phyloP scores from a whole-genome alignment of 2,797 vertebrate genomes.

The Natrix natrix region DNA sequence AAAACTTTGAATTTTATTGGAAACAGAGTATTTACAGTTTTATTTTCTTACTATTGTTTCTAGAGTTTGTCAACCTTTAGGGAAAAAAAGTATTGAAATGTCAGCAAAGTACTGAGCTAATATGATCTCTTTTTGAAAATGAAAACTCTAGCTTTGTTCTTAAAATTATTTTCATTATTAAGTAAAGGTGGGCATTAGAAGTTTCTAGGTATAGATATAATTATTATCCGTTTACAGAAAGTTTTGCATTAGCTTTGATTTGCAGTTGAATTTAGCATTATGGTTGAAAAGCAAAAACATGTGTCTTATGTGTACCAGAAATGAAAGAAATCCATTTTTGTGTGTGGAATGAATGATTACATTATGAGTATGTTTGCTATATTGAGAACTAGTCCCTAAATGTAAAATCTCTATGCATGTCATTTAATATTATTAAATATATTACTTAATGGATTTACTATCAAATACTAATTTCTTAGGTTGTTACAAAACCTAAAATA shows the following conservation, averaged over 20 bases:
- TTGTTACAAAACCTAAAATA: neutral
- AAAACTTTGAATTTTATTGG: conserved; percentile 64
- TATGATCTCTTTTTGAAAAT: conserved; percentile 39
- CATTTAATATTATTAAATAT: neutral
- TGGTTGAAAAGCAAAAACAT: neutral
- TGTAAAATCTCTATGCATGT: neutral
- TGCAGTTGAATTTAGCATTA: neutral
- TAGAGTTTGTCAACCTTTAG: conserved; percentile 37
- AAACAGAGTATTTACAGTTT: conserved; percentile 53
- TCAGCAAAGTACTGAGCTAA: conserved; percentile 29
- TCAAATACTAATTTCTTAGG: neutral
- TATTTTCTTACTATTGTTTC: conserved; percentile 35
- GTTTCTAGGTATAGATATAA: neutral
- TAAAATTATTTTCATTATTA: neutral
- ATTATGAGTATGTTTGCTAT: conserved; percentile 30
- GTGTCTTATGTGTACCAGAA: neutral
- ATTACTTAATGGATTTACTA: neutral
- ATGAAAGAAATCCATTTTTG: conserved; percentile 51
- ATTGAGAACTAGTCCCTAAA: neutral
- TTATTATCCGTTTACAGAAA: neutral
- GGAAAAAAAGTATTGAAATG: conserved; percentile 42
- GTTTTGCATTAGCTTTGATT: conserved; percentile 5
- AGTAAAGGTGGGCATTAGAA: neutral
- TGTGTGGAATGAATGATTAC: conserved; percentile 27
- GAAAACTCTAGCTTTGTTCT: neutral